Evolutionary conservation across 2,888 invertebrate genomes (phyloP), one percentile per base, ranked within the genome.

Genomic region (Mesorhabditis sp.): DNA sequence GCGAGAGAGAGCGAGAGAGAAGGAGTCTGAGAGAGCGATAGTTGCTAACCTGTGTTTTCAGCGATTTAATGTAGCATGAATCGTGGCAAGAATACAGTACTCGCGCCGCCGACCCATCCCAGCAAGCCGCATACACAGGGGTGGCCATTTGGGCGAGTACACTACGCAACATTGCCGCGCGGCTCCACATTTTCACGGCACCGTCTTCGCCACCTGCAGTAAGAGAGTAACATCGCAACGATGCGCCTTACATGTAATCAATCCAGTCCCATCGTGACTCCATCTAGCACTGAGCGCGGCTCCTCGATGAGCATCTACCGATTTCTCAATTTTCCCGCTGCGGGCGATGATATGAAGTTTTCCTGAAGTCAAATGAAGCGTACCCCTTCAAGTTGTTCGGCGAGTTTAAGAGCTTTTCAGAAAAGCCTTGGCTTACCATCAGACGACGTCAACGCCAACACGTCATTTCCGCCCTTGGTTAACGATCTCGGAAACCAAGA

Each of bases 251-350:
- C 93, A 92, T 84, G 94, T 95, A 13, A 95, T 88, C 65, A 99
- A 89, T n/a, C 95, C 93, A 44, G 93, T 92, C 4, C 95, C 97
- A 87, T 96, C 96, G 68, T 91, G 91, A 87, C 93, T 94, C 97
- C 97, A 98, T 82, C 92, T 90, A 1, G 93, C 93, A 67, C 91
- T 90, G 42, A 95, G 89, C 71, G 94, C 92, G 10, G 97, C 95
- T 2, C 85, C 85, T 63, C 91, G 91, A 66, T 98, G 98, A 28
- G 94, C 97, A 62, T 92, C 92, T 0, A 96, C 92, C 75, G 90
- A 92, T 86, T 95, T 93, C 86, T 99, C 98, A 70, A 95, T 91
- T 44, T 95, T 90, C 0, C 95, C 96, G 81, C 91, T 92, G 85
- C 92, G 91, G 82, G 92, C 93, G 28, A 96, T 89, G 70, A 98